These are phyloP conservation scores for Drosophila emarginata DNA, from an alignment of 2,888 invertebrate species.

Conservation along the genomic window DNA sequence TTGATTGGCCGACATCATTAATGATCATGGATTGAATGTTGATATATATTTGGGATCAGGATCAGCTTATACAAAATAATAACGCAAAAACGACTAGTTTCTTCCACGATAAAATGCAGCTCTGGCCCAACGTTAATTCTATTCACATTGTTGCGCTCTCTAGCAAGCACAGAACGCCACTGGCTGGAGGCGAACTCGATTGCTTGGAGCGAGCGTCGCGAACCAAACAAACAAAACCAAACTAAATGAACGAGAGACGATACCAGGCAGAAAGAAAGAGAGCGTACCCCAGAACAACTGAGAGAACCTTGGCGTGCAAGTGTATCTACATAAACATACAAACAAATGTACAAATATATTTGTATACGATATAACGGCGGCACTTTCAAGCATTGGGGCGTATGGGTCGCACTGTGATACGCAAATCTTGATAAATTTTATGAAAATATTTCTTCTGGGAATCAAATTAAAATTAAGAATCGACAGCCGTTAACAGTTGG, in stretches of 20 bases:
- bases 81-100: conserved; percentile 11
- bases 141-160: conserved; percentile 57
- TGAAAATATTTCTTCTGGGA: not conserved
- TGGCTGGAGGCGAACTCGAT: conserved; percentile 27
- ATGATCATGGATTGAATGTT: not conserved
- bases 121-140: conserved; percentile 16
- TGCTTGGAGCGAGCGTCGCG: conserved; percentile 25
- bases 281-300: conserved; percentile 14
- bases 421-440: not conserved
- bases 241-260: not conserved
- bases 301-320: conserved; percentile 1
- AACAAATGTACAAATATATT: not conserved
- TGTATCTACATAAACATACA: not conserved
- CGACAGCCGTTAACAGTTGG: too few species aligned
- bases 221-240: not conserved
- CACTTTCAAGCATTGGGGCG: conserved; percentile 1
- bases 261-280: not conserved
- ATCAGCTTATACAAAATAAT: conserved; percentile 9
- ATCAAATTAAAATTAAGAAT: not conserved
- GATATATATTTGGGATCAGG: not conserved
- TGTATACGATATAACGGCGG: conserved; percentile 1
- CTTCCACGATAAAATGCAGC: not conserved
- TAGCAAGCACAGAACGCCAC: conserved; percentile 51
- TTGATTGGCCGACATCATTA: conserved; percentile 49
- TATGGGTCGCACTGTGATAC: not conserved